Evolutionary conservation across 1,140 invertebrate genomes (phyloP), one percentile per base, ranked within the genome.

Genomic region (Trichonephila clavata): DNA sequence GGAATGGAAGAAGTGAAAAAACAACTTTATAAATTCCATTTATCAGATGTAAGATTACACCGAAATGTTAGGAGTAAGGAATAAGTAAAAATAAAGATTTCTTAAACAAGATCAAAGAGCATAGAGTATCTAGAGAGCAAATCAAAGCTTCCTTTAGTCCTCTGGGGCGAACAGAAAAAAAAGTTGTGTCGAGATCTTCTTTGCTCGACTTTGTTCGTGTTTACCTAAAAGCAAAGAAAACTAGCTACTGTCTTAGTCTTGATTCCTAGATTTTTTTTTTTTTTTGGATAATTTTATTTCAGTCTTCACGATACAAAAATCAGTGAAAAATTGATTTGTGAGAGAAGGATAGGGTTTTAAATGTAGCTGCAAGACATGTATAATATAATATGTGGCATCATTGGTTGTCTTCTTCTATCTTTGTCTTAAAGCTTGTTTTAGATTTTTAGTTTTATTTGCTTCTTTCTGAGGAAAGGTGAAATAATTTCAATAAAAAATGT

Each of bases 21-120:
- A 4, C 32, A 39, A 77, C 27, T 77, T 77, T 77, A 87, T 87
- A 87, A 87, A 61, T 87, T 87, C 86, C 86, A 87, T 87, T 87
- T 87, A 87, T 87, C 59, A 87, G 86, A 63, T 87, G 59, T 63
- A 57, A 87, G 86, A 63, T 87, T 87, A 87, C 86, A 87, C 86
- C 59, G 32, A 87, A 87, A 87, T 50, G 81, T 83, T 83, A 59
- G 81, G 71, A 77, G 71, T 59, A 84, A 50, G 43, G 57, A 87
- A 87, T 63, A 87, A 87, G 61, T 87, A 87, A 63, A 87, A 63
- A 39, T 87, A 87, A 87, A 87, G 32, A 60, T 63, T 87, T 63
- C 86, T 87, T 63, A 87, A 87, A 87, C 86, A 87, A 87, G 86
- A 87, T 87, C 86, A 87, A 87, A 87, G 86, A 63, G 86, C 86